Conservation (phyloP, 1,140 invertebrate genomes). For the Saxidomus purpurata region DNA sequence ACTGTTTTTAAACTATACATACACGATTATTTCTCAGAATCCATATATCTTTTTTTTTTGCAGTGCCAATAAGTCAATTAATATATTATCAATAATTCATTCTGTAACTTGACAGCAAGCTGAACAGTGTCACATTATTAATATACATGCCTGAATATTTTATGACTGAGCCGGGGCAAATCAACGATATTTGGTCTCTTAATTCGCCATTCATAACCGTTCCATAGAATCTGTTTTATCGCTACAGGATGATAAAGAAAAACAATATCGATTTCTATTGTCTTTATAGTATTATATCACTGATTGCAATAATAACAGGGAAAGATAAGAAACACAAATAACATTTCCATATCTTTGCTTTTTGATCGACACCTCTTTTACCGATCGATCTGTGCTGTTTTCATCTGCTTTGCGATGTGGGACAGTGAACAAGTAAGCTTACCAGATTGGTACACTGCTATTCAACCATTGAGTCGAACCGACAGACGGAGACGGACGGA, state of each 20-base stretch:
- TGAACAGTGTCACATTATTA: constrained; percentile 27
- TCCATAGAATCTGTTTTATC: constrained; percentile 39
- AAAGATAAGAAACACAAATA: constrained; percentile 56
- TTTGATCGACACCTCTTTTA: constrained; percentile 54
- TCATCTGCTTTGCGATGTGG: not conserved
- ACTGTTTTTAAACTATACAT: too few species aligned
- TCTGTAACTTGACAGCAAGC: not conserved
- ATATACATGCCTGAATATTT: constrained; percentile 51
- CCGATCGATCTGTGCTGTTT: constrained; percentile 5
- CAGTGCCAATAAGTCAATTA: not conserved
- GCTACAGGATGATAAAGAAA: constrained; percentile 41
- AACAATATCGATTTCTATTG: constrained; percentile 58
- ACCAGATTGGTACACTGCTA: not conserved
- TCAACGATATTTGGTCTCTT: constrained; percentile 2
- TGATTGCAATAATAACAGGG: constrained; percentile 57
- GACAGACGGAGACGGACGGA: too few species aligned
- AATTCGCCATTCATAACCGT: constrained; percentile 35
- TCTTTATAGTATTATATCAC: constrained; percentile 62
- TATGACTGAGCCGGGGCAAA: not conserved
- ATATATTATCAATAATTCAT: constrained; percentile 19
- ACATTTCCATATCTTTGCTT: constrained; percentile 43
- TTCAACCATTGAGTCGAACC: too few species aligned
- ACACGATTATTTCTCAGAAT: not conserved
- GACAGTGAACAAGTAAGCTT: not conserved
- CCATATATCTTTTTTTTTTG: not conserved